These are phyloP conservation scores for Lepidotrigona ventralis DNA, from an alignment of 1,140 invertebrate genomes.

Conservation along the genomic window DNA sequence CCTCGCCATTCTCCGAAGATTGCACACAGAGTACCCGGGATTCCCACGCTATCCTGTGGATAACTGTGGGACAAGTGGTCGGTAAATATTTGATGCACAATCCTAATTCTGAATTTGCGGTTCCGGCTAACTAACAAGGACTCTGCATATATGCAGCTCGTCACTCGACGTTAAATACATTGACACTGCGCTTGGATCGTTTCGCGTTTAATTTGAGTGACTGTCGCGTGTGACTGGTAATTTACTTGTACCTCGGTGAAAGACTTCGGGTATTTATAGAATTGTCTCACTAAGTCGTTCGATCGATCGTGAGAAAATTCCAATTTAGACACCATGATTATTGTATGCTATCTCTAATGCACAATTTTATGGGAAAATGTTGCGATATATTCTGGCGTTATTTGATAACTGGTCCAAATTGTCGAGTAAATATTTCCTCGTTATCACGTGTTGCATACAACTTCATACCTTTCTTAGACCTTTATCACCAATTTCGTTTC, in stretches of 20 bases:
- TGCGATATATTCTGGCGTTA: no score
- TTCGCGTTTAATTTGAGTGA: constrained; percentile 2
- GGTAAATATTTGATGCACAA: constrained; percentile 73
- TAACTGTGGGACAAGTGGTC: constrained; percentile 64
- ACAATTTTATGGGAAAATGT: no score
- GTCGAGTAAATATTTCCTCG: no score
- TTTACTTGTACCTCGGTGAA: neutral
- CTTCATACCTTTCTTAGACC: no score
- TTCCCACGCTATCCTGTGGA: constrained; percentile 1
- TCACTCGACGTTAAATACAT: constrained; percentile 2
- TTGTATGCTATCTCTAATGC: no score
- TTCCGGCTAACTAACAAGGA: constrained; percentile 28
- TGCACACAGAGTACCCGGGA: neutral
- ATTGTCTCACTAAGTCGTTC: neutral
- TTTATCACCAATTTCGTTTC: no score
- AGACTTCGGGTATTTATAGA: neutral
- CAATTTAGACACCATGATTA: no score
- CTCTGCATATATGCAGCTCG: neutral
- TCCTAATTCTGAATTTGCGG: constrained; percentile 65
- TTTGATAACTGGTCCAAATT: no score
- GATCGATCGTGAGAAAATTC: no score
- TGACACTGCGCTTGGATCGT: constrained; percentile 9
- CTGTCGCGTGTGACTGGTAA: neutral
- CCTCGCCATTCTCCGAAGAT: neutral
- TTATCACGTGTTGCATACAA: no score